phyloP scores from a whole-genome alignment of 2,888 invertebrate genomes.

The Hemaris fuciformis region DNA sequence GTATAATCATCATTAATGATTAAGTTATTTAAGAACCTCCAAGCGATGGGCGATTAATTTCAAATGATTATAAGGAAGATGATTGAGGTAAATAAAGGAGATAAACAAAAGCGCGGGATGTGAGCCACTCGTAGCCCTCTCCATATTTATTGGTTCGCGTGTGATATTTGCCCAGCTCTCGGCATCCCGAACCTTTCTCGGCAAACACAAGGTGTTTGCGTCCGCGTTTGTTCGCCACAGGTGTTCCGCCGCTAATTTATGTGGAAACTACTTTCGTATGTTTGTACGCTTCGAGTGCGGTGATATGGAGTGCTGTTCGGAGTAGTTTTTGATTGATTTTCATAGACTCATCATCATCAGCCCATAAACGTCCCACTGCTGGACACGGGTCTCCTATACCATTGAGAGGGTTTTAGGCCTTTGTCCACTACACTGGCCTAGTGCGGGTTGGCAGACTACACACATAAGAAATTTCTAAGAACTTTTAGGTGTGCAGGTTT shows the following conservation, averaged over 20 bases:
- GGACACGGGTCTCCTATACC: no score
- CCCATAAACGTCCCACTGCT: no score
- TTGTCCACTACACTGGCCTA: no score
- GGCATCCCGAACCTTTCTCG: not conserved
- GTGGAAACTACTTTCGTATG: not conserved
- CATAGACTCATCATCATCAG: no score
- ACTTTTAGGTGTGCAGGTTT: no score
- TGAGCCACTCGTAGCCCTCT: not conserved
- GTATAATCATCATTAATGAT: no score
- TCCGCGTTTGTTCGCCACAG: not conserved
- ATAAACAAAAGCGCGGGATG: not conserved
- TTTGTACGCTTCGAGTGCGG: not conserved
- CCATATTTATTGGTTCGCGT: not conserved
- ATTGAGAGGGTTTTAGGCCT: no score
- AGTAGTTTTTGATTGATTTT: not conserved
- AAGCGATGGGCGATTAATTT: no score
- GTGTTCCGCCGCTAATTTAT: slow-evolving; percentile 3
- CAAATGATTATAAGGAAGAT: not conserved
- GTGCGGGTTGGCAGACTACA: no score
- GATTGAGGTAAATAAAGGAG: not conserved
- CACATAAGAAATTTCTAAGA: no score
- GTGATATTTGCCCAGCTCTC: slow-evolving; percentile 7
- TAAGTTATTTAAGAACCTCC: no score
- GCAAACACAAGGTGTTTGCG: not conserved
- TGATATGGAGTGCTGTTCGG: not conserved